phyloP scores from a whole-genome alignment of 2,888 invertebrate species.

The Apotomis betuletana region DNA sequence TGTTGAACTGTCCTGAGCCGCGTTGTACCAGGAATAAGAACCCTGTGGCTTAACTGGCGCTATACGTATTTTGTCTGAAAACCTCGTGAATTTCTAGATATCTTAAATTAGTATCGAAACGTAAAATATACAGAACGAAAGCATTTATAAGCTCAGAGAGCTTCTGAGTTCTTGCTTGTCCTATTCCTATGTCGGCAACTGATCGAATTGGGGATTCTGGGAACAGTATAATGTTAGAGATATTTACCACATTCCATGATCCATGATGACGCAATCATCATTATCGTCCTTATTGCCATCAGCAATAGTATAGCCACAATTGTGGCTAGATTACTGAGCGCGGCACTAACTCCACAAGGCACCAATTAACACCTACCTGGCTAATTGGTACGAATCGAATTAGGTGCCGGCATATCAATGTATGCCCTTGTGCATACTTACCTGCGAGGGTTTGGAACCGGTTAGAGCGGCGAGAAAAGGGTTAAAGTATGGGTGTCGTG shows the following conservation, averaged over 20 bases:
- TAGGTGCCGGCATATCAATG: conserved; percentile 13
- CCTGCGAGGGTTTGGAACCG: conserved; percentile 24
- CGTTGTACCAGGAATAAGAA: too few species aligned
- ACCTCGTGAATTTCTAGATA: too few species aligned
- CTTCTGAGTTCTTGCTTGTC: too few species aligned
- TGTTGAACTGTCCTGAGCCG: too few species aligned
- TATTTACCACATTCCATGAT: not conserved
- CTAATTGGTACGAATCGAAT: conserved; percentile 25
- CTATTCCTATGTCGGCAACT: too few species aligned
- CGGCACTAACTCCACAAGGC: conserved; percentile 7
- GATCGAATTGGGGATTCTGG: too few species aligned
- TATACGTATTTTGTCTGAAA: too few species aligned
- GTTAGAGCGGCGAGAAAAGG: conserved; percentile 32
- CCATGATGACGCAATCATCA: not conserved
- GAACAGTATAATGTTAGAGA: too few species aligned
- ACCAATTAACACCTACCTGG: conserved; percentile 18
- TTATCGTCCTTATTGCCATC: not conserved
- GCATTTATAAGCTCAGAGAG: too few species aligned
- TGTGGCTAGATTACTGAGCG: conserved; percentile 6
- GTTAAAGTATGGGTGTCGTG: not conserved
- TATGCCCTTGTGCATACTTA: conserved; percentile 25
- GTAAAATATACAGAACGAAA: too few species aligned
- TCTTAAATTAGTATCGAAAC: too few species aligned
- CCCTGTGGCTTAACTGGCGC: too few species aligned
- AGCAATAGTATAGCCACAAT: not conserved